A percentile compares a stretch with the other conserved stretches of the same genome.
These are phyloP conservation scores for Garrulus glandarius DNA, from an alignment of 2,797 vertebrate species.

Conservation along the genomic window DNA sequence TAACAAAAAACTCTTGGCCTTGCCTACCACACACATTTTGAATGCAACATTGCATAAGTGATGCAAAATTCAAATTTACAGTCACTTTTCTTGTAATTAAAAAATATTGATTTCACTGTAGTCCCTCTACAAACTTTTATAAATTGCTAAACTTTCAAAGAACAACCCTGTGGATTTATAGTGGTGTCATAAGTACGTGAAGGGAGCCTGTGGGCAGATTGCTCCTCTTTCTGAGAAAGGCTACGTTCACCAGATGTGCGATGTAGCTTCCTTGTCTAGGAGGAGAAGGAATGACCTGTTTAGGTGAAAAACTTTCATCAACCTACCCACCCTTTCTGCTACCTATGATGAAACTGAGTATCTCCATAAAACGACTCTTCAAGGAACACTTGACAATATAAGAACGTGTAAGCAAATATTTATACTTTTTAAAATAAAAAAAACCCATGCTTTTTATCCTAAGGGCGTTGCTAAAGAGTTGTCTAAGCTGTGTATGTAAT, in stretches of 20 bases:
- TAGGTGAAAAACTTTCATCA: not conserved
- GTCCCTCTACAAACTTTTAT: not conserved
- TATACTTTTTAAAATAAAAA: not conserved
- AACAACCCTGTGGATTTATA: not conserved
- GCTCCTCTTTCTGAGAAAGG: not conserved
- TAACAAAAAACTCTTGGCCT: not conserved
- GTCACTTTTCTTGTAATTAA: not conserved
- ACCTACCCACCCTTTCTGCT: not conserved
- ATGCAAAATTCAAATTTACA: not conserved
- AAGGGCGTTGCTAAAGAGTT: not conserved
- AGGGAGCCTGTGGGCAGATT: not conserved
- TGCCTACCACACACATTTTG: not conserved
- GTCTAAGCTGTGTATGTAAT: not conserved
- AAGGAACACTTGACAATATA: not conserved
- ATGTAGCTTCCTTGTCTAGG: not conserved
- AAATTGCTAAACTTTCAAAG: not conserved
- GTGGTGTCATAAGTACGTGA: not conserved
- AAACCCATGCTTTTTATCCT: not conserved
- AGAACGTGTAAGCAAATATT: not conserved
- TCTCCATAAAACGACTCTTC: not conserved
- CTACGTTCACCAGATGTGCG: fast-evolving
- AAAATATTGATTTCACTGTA: not conserved
- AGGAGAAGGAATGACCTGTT: not conserved
- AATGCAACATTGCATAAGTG: not conserved
- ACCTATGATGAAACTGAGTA: not conserved